Percentiles rank a stretch among this genome's conserved stretches.
These are phyloP conservation scores for Labeo catla DNA, from an alignment of 2,113 vertebrate species.

Conservation along the genomic window DNA sequence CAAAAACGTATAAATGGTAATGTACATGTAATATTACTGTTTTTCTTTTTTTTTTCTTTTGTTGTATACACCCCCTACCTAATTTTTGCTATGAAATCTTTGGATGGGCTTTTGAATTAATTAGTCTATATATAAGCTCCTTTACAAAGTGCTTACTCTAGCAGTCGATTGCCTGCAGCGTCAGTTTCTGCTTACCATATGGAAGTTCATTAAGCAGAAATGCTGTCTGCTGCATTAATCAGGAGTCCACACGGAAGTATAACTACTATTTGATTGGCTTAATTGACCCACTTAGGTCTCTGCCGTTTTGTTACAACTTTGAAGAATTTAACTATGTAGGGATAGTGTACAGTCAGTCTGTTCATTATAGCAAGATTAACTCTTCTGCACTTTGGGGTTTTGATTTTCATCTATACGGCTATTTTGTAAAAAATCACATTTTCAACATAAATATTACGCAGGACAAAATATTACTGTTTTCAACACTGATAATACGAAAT, in stretches of 20 bases:
- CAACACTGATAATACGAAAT: background rate
- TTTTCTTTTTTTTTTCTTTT: background rate
- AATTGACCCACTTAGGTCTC: background rate
- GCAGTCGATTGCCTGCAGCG: background rate
- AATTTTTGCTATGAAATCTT: conserved; percentile 2
- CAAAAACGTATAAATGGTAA: too few relatives aligned
- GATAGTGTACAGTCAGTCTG: background rate
- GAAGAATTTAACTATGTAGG: background rate
- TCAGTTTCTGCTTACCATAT: background rate
- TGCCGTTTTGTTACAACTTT: background rate
- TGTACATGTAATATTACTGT: background rate
- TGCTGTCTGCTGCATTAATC: conserved; percentile 14
- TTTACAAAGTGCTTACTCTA: conserved; percentile 16
- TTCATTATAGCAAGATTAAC: background rate
- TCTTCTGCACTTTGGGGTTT: background rate
- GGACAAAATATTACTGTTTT: background rate
- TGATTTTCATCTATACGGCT: background rate
- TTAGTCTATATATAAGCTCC: background rate
- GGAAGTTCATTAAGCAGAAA: conserved; percentile 20
- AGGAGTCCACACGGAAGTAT: background rate
- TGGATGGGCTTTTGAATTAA: background rate
- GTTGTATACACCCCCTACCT: background rate
- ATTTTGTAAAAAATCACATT: background rate
- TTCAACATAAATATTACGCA: background rate
- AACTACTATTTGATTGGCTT: conserved; percentile 17